Conservation (phyloP, 2,888 invertebrate species). For the Cephus nigrinus region DNA sequence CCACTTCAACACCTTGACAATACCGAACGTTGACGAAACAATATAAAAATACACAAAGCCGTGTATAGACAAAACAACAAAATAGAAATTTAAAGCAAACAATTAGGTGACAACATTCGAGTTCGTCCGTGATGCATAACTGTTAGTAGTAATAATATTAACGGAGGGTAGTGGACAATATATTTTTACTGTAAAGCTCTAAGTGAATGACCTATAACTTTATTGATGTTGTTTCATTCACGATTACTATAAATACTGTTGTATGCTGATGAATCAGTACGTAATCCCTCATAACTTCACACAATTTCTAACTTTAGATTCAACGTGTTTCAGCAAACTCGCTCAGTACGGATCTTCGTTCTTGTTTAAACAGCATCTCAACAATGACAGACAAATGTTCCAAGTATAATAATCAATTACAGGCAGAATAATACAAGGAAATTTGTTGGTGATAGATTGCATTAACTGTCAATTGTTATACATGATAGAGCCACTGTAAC, state of each 20-base stretch:
- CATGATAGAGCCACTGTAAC: not conserved
- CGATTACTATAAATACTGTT: constrained; percentile 31
- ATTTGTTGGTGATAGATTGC: not conserved
- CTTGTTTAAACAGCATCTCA: not conserved
- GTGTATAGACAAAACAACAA: not conserved
- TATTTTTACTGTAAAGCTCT: not conserved
- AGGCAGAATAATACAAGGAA: not conserved
- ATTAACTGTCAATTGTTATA: not conserved
- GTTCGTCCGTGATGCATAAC: too few relatives aligned
- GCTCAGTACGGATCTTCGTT: not conserved
- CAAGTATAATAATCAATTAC: not conserved
- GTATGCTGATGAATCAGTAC: constrained; percentile 18
- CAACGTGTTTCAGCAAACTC: not conserved
- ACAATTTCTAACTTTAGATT: not conserved
- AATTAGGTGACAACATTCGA: too few relatives aligned
- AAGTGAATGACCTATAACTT: not conserved
- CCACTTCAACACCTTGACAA: not conserved
- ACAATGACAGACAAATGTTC: not conserved
- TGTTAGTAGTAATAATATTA: not conserved
- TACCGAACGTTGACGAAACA: not conserved
- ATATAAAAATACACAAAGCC: not conserved
- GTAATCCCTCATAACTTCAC: not conserved
- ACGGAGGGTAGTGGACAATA: not conserved
- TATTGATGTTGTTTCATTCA: constrained; percentile 25
- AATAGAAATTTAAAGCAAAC: not conserved